These are phyloP conservation scores for Panurus biarmicus DNA, from an alignment of 2,113 vertebrate species.

Conservation along the genomic window DNA sequence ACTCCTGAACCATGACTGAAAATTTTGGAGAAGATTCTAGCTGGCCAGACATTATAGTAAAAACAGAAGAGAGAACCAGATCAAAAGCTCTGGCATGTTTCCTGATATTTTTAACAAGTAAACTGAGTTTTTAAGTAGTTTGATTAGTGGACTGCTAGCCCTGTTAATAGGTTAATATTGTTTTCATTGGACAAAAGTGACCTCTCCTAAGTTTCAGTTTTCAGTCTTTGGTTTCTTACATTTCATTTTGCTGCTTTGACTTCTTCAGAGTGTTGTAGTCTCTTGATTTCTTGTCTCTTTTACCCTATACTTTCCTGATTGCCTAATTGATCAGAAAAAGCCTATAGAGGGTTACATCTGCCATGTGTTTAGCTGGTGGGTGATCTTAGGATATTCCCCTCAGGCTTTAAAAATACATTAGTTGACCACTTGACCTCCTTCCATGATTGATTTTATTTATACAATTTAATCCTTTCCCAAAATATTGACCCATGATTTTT, in stretches of 20 bases:
- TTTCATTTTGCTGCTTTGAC: not conserved
- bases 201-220: not conserved
- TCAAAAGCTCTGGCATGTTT: not conserved
- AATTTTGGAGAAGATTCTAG: not conserved
- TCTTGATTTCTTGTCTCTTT: not conserved
- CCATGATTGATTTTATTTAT: not conserved
- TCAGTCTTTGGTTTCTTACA: not conserved
- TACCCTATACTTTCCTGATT: not conserved
- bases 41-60: not conserved
- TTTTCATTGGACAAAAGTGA: not conserved
- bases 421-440: not conserved
- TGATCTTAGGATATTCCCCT: not conserved
- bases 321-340: not conserved
- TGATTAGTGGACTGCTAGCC: not conserved
- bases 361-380: not conserved
- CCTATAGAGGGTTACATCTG: not conserved
- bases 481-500: not conserved
- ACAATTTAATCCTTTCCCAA: not conserved
- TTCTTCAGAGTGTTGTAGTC: not conserved
- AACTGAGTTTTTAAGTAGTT: not conserved
- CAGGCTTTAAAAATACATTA: not conserved
- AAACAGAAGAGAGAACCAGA: not conserved
- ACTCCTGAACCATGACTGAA: not conserved
- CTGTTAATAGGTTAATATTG: not conserved
- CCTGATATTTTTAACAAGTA: not conserved